phyloP scores from a whole-genome alignment of 2,113 vertebrate genomes.

The Lynx canadensis region DNA sequence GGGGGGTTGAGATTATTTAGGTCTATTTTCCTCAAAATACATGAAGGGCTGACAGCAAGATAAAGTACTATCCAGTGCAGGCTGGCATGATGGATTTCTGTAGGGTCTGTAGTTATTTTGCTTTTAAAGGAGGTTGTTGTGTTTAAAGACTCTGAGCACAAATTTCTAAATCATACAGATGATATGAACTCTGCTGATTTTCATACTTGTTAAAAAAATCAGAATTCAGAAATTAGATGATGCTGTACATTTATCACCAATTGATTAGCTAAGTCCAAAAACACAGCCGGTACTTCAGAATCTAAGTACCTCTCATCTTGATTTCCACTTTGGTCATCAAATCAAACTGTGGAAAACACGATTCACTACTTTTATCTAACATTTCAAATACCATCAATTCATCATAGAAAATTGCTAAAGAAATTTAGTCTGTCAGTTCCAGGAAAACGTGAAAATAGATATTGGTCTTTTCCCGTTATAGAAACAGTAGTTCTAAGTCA shows the following conservation, averaged over 20 bases:
- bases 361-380: not conserved
- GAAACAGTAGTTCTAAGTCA: not conserved
- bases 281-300: not conserved
- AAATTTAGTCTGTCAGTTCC: not conserved
- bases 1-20: not conserved
- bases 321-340: not conserved
- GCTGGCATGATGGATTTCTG: not conserved
- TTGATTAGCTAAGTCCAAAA: not conserved
- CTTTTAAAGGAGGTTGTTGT: not conserved
- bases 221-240: not conserved
- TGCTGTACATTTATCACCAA: not conserved
- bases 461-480: not conserved
- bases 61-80: not conserved
- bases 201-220: not conserved
- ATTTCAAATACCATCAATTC: conserved; percentile 3
- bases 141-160: not conserved
- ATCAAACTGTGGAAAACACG: not conserved
- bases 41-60: not conserved
- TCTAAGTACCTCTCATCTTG: not conserved
- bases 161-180: not conserved
- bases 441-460: not conserved
- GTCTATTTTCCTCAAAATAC: not conserved
- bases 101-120: not conserved
- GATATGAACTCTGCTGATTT: not conserved
- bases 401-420: not conserved